These are phyloP conservation scores for Dendrocopos noguchii DNA, from an alignment of 2,113 vertebrate species.

Conservation along the genomic window DNA sequence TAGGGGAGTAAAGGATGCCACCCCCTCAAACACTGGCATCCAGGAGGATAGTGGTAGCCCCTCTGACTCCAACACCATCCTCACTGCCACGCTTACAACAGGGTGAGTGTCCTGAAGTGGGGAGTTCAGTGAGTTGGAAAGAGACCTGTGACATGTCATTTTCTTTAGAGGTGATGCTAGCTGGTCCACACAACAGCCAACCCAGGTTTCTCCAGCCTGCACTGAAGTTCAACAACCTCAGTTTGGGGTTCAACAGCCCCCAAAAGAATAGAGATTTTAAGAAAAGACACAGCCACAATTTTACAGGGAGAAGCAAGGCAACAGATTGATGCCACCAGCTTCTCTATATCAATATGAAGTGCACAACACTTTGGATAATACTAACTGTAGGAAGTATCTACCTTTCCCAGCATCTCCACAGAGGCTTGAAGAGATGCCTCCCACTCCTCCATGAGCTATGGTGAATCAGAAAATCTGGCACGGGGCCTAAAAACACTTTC, in stretches of 20 bases:
- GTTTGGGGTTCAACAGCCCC: not conserved
- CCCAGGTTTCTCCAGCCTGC: not conserved
- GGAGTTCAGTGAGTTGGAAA: not conserved
- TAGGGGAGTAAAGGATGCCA: not conserved
- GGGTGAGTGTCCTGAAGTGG: not conserved
- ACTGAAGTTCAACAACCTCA: not conserved
- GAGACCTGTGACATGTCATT: not conserved
- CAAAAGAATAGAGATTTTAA: not conserved
- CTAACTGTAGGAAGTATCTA: not conserved
- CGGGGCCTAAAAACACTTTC: slow-evolving; percentile 34
- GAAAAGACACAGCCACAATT: not conserved
- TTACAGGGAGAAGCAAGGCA: not conserved
- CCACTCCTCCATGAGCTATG: not conserved
- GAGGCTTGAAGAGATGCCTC: not conserved
- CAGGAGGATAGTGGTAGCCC: not conserved
- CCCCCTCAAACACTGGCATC: fast-evolving
- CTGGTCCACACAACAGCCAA: not conserved
- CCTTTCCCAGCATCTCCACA: not conserved
- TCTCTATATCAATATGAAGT: not conserved
- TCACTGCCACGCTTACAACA: not conserved
- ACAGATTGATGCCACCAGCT: not conserved
- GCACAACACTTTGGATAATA: not conserved
- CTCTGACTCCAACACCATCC: not conserved
- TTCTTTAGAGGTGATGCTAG: not conserved
- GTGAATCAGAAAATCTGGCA: not conserved